Base-by-base conservation (phyloP, 92 coral and sea anemone species). In the Siderastrea siderea region DNA sequence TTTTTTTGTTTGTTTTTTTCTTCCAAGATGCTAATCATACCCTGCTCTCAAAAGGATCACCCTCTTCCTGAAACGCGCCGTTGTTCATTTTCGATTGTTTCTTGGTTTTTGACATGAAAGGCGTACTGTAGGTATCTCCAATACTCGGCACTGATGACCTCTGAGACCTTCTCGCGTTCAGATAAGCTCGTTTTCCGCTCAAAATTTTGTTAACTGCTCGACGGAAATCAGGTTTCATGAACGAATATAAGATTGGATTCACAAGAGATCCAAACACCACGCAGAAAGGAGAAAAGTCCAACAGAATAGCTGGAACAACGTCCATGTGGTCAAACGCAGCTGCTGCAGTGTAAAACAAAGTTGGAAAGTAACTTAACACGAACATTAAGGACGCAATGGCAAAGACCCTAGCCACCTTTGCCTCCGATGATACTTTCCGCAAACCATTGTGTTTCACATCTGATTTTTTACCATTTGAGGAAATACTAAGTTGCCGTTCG, bases 141-240 rank as follows among this genome's bases (percentile, higher is more conserved):
- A 76, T 53, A 46, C 89, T 85, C 5, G 80, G 82, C 26, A 66
- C 44, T 17, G 83, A 75, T 0, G 77, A 85, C 53, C 76, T 75
- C 45, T 82, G 83, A 14, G 91, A 91, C 43, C 89, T 83, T 48
- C 84, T 77, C 38, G 62, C 53, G 71, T 69, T 51, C 71, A 68
- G 76, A 7, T 54, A 76, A 53, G 70, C 77, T 78, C 83, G 80
- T 8, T 72, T 74, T 46, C 79, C 73, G 59, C 72, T 83, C 7
- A 95, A 68, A 54, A 93, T 80, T 66, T 89, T 91, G 19, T 82
- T 78, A 58, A 95, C 81, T 8, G 93, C 94, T 57, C 89, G 83
- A 15, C 94, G 88, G 60, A 95, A 95, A 74, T 95, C 98, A 6
- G 98, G 98, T 75, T 95, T 95, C 88, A 95, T 93, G 71, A 95